Evolutionary conservation across 2,888 invertebrate species (phyloP), one percentile per base, ranked within the genome.

Genomic region (Andrena chrysosceles): DNA sequence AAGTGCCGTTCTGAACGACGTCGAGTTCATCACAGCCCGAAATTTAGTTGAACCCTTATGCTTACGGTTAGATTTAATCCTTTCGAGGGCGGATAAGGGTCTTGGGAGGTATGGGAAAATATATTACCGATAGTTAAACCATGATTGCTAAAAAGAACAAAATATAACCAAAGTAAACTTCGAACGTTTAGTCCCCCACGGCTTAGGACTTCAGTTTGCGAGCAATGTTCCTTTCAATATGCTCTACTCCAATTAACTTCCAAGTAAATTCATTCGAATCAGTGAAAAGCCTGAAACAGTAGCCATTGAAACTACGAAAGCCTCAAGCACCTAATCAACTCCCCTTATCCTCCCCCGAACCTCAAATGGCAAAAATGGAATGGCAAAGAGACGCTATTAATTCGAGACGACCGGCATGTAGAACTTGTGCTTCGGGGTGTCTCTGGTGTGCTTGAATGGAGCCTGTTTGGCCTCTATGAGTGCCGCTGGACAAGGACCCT

Each of bases 381-480:
- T 56, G 10, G 56, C 56, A 56, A 13, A 8, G 7, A 23, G 10
- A 4, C 5, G n/a, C 31, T 10, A 13, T 89, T 85, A 94, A 85
- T 94, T 95, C 54, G 95, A 95, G 81, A 96, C 95, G 92, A 96
- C 96, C 2, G 97, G 95, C 92, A 97, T 95, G 93, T 97, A 98
- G 93, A 97, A 98, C 93, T 97, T 97, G 94, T 98, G 98, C 91
- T 97, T 96, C 88, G 96, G 97, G 13, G 98, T 97, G 93, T 98
- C 97, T 84, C 97, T 95, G 33, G 97, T 97, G 91, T 98, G 97
- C 93, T 97, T 97, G 94, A 96, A 98, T 23, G 97, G 97, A 76
- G 97, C 96, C 84, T 96, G 95, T 76, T 97, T 96, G 54, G 96
- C 95, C 91, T 97, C 97, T 73, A 98, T 95, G 84, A 97, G 95